These are phyloP conservation scores for Columbina picui DNA, from an alignment of 2,113 vertebrate species.

Conservation along the genomic window DNA sequence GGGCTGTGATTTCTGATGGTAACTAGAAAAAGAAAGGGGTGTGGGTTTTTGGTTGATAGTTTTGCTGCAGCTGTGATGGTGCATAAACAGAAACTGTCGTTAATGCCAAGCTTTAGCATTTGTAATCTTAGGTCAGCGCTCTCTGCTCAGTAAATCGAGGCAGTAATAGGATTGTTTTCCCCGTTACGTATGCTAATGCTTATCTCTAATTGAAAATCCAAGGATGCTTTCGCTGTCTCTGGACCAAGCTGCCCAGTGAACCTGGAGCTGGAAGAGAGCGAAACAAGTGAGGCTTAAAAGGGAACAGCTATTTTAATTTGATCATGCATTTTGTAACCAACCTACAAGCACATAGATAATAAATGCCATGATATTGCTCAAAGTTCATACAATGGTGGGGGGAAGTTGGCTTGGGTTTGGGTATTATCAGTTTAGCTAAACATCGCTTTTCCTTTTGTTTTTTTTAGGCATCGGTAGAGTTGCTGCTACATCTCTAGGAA, in stretches of 20 bases:
- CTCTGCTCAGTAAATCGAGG: neutral
- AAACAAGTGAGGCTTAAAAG: neutral
- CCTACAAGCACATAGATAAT: rapidly evolving
- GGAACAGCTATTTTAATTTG: neutral
- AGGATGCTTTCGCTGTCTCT: neutral
- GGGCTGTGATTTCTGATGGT: neutral
- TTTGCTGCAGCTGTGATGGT: neutral
- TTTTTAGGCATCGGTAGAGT: conserved; percentile 90
- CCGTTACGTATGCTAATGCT: too few species aligned
- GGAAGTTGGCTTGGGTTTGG: neutral
- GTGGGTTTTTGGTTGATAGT: neutral
- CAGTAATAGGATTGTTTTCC: neutral
- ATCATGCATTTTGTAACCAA: neutral
- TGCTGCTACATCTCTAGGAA: conserved; percentile 95
- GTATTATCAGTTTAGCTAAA: neutral
- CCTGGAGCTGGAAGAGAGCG: neutral
- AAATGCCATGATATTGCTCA: neutral
- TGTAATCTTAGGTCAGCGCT: neutral
- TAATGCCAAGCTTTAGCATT: rapidly evolving
- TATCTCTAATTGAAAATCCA: neutral
- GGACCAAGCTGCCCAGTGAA: neutral
- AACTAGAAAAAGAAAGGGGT: neutral
- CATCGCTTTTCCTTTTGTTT: neutral
- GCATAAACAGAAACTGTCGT: neutral
- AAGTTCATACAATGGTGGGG: neutral